Base-by-base conservation (phyloP, 2,113 vertebrate genomes). In the Entelurus aequoreus region DNA sequence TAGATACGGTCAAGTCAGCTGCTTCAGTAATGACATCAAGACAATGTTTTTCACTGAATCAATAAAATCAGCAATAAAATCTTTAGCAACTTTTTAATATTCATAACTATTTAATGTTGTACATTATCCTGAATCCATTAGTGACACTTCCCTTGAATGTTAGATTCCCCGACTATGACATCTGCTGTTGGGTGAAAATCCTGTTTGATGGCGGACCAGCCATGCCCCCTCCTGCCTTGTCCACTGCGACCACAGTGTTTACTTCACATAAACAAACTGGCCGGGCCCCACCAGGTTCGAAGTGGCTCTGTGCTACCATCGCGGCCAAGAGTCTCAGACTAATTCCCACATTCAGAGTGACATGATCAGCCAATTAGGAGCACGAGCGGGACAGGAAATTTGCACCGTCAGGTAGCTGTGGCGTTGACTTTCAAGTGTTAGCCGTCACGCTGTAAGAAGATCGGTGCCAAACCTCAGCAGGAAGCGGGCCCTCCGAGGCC, bases 221-320 rank as follows among this genome's bases (percentile, higher is more conserved):
- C 61, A 48, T 15, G 63, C 16, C 71, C 77, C 77, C 79, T 82
- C 74, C 86, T 5, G 55, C 62, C 71, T 61, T 47, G 54, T 86
- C 81, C 82, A 83, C 85, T 85, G 75, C 56, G 76, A 88, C 88
- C 88, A 87, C 88, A 86, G 75, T 88, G 85, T 89, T 89, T 87
- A 85, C 88, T 74, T 75, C 82, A 58, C 79, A 79, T 85, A 88
- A 88, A 88, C 85, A 86, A 75, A 78, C 65, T 44, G 51, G 51
- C 66, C 55, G 60, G 67, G 28, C 28, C 73, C 81, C 85, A 81
- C 83, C 84, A 72, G 67, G 71, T 83, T 76, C 51, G 68, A 81
- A 79, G 78, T 62, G 63, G 77, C 68, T 6, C 70, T 68, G 65
- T 10, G 63, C 84, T 72, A 63, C 76, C 46, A 66, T 57, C 54